phyloP scores from a whole-genome alignment of 2,797 vertebrate genomes.

The Hypotaenidia okinawae region DNA sequence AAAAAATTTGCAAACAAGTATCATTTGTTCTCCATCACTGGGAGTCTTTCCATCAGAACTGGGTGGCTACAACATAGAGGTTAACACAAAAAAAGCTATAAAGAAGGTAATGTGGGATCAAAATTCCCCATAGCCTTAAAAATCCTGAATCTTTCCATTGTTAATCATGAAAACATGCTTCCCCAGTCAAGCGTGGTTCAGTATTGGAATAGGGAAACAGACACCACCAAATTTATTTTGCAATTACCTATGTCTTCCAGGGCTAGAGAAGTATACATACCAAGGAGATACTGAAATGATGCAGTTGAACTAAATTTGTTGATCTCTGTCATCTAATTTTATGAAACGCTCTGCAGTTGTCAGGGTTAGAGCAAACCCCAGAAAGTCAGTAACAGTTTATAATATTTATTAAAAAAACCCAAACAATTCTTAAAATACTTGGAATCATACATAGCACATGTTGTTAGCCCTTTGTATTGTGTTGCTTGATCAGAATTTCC shows the following conservation, averaged over 20 bases:
- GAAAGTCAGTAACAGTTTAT: background rate
- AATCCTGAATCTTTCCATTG: background rate
- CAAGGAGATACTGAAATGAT: background rate
- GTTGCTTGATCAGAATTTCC: background rate
- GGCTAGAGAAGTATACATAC: background rate
- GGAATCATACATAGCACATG: background rate
- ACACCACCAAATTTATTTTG: background rate
- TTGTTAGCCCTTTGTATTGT: background rate
- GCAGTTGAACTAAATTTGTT: background rate
- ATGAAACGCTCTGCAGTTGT: background rate
- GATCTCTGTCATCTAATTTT: background rate
- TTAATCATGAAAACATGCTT: background rate
- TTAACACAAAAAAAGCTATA: background rate
- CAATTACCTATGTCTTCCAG: background rate
- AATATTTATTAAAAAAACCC: background rate
- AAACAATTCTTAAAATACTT: slow-evolving; percentile 25
- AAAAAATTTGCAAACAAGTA: background rate
- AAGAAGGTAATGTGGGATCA: background rate
- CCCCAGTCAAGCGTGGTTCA: background rate
- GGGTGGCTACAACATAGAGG: background rate
- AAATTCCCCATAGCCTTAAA: background rate
- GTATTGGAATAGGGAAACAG: background rate
- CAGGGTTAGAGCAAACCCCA: background rate
- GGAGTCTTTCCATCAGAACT: background rate
- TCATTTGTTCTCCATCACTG: background rate